Percentiles rank a stretch among this genome's conserved stretches.
Evolutionary conservation across 1,140 invertebrate species (phyloP).

Genomic region (Berghia stephanieae): DNA sequence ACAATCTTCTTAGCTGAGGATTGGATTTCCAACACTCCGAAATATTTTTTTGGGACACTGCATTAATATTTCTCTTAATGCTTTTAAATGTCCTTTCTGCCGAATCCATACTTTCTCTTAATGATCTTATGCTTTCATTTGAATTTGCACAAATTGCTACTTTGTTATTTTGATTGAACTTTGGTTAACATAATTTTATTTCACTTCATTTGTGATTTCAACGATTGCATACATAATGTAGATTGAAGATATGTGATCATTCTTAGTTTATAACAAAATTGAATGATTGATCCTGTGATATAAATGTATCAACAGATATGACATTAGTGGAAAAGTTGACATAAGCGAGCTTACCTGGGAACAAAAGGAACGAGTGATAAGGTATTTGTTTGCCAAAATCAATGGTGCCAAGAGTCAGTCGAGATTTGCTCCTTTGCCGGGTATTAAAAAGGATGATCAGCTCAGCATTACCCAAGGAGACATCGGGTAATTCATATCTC

Average conservation of each 20-base stretch:
- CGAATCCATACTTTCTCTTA: not conserved
- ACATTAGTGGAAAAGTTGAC: constrained; percentile 57
- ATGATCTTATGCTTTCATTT: not conserved
- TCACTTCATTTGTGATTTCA: not conserved
- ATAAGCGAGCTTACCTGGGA: constrained; percentile 67
- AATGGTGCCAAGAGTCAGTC: constrained; percentile 49
- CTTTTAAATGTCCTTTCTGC: not conserved
- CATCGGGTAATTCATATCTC: no score
- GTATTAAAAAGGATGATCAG: constrained; percentile 40
- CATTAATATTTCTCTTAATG: not conserved
- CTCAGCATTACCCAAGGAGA: constrained; percentile 43
- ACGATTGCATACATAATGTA: not conserved
- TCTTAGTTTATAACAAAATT: not conserved
- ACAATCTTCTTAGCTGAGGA: no score
- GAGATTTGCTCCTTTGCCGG: constrained; percentile 38
- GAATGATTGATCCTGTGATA: not conserved
- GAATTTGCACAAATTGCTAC: not conserved
- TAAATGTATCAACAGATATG: constrained; percentile 45
- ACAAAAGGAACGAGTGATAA: constrained; percentile 65
- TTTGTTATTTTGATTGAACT: not conserved
- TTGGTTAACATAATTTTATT: no score
- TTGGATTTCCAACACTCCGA: no score
- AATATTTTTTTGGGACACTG: no score
- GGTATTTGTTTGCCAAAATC: constrained; percentile 66
- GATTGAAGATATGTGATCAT: not conserved